Percentiles rank a stretch among this genome's conserved stretches.
Conservation (phyloP, 2,888 invertebrate genomes). For the Malthinus flaveolus region DNA sequence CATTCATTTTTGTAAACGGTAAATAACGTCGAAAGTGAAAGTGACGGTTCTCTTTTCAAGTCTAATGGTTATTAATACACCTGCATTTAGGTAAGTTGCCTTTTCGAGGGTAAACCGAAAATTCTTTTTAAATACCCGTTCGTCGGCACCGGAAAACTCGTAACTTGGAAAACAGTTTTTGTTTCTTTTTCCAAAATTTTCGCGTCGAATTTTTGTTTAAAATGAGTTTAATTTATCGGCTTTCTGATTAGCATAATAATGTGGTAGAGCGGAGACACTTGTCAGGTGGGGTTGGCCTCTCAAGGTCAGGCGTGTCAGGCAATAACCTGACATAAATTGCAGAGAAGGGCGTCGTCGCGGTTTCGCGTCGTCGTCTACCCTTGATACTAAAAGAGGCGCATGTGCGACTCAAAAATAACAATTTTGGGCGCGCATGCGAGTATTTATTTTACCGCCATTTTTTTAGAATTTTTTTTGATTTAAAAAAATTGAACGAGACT, state of each 20-base stretch:
- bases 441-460: too few species aligned
- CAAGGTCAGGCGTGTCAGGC: slow-evolving; percentile 49
- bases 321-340: slow-evolving; percentile 45
- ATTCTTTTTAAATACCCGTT: background rate
- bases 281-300: slow-evolving; percentile 48
- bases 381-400: slow-evolving; percentile 9
- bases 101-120: slow-evolving; percentile 1
- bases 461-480: too few species aligned
- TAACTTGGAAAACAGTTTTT: background rate
- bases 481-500: too few species aligned
- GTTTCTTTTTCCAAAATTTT: too few species aligned
- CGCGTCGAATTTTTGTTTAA: too few species aligned
- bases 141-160: background rate
- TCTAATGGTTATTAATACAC: background rate
- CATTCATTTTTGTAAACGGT: background rate
- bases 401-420: slow-evolving; percentile 5
- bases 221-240: slow-evolving; percentile 18
- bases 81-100: slow-evolving; percentile 1
- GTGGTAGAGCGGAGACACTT: slow-evolving; percentile 22
- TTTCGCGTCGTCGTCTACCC: slow-evolving; percentile 19
- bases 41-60: slow-evolving; percentile 8
- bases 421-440: background rate
- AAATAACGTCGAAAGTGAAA: slow-evolving; percentile 22
- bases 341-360: slow-evolving; percentile 31
- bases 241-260: slow-evolving; percentile 27